Evolutionary conservation across 1,140 invertebrate genomes (phyloP).

Genomic region (Pseudomyrmex cubaensis): DNA sequence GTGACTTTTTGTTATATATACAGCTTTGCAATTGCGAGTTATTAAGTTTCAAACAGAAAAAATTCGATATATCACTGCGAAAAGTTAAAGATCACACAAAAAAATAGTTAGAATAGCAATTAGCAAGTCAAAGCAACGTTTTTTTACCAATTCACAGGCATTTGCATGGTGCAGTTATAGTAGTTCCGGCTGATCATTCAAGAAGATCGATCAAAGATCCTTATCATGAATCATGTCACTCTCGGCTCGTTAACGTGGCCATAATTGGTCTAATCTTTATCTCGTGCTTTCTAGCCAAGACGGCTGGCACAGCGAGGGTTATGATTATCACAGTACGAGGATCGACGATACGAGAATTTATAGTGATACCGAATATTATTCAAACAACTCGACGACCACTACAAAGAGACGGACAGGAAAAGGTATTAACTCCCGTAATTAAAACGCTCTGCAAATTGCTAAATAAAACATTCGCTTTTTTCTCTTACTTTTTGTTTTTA

Average conservation of each 20-base stretch:
- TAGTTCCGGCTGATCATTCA: conserved; percentile 23
- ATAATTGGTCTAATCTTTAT: conserved; percentile 31
- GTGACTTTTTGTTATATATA: conserved; percentile 13
- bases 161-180: conserved; percentile 67
- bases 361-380: conserved; percentile 84
- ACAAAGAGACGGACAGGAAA: conserved; percentile 79
- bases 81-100: background rate
- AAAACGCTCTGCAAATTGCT: background rate
- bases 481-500: background rate
- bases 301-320: conserved; percentile 84
- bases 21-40: background rate
- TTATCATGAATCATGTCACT: conserved; percentile 63
- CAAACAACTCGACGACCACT: conserved; percentile 79
- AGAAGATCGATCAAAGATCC: conserved; percentile 1
- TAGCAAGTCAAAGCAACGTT: background rate
- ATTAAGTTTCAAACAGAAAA: background rate
- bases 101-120: conserved; percentile 2
- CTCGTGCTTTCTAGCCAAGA: conserved; percentile 82
- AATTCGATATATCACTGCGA: background rate
- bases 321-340: conserved; percentile 82
- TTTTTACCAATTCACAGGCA: conserved; percentile 51
- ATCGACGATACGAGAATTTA: conserved; percentile 83
- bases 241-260: conserved; percentile 11
- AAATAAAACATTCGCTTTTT: background rate
- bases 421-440: conserved; percentile 61